Evolutionary conservation across 2,888 invertebrate species (phyloP).

Genomic region (Lysandra coridon): DNA sequence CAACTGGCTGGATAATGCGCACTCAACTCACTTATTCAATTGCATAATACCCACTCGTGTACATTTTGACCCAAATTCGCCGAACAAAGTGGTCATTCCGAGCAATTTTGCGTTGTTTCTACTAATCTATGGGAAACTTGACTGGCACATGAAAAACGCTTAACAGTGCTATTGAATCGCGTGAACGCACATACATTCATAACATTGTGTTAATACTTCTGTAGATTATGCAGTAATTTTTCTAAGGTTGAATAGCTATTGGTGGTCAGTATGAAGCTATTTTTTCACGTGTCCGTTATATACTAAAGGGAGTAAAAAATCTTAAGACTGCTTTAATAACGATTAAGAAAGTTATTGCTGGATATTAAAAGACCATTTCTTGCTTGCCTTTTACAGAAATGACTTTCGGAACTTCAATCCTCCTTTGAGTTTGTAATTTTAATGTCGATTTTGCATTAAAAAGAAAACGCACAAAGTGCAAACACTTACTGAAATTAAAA

Average conservation of each 20-base stretch:
- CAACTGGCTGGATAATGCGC: conserved; percentile 16
- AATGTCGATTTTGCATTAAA: conserved; percentile 7
- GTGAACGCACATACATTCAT: no score
- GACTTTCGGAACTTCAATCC: not conserved
- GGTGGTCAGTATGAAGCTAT: no score
- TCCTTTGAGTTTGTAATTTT: not conserved
- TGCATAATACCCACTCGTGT: conserved; percentile 18
- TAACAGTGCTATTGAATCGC: not conserved
- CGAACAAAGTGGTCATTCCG: not conserved
- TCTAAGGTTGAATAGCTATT: no score
- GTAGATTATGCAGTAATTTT: no score
- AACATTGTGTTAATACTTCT: no score
- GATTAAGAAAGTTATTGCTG: not conserved
- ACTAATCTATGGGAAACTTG: not conserved
- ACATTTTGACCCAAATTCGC: conserved; percentile 5
- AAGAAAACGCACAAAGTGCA: conserved; percentile 5
- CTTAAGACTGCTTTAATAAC: not conserved
- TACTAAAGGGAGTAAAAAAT: no score
- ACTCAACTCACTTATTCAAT: conserved; percentile 19
- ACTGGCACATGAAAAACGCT: not conserved
- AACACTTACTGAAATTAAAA: conserved; percentile 15
- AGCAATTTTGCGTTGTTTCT: not conserved
- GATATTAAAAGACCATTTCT: not conserved
- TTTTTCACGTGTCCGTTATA: no score
- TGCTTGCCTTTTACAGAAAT: not conserved